Evolutionary conservation across 2,797 vertebrate genomes (phyloP), one percentile per base, ranked within the genome.

Genomic region (Coendou prehensilis): DNA sequence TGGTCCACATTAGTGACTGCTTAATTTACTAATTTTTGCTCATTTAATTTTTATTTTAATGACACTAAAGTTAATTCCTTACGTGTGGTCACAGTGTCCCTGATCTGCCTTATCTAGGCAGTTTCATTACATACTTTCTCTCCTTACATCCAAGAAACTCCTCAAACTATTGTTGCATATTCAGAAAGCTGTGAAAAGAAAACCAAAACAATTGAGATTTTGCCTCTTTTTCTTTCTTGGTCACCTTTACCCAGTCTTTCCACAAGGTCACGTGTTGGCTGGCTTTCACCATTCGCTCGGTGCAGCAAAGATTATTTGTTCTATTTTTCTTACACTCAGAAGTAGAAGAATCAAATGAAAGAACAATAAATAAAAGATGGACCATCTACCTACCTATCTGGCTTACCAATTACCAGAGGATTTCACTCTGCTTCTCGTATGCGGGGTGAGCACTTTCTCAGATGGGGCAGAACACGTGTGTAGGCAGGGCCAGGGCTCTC

Each of bases 251-350:
- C 8, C 1, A 0, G 5, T 26, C 18, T 17, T 83, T 37, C 20
- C 1, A 0, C 1, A 9, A 45, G 4, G 56, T 45, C 23, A 1
- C 0, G 0, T 5, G 23, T 50, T 37, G 1, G 0, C 37, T 0
- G 6, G 0, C 59, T 30, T 30, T 28, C 3, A 2, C 7, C 11
- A 3, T 7, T 6, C 6, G 0, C 15, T 37, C 30, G 0, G 0
- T 4, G 9, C 18, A 23, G 47, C 61, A 5, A 6, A 6, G 69
- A 6, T 10, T 0, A 0, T 41, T 11, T 9, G 0, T 6, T 37
- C 0, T 37, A 7, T 50, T 67, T 64, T 6, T 82, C 59, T 0
- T 1, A 15, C 15, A 3, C 47, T 30, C 28, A 4, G 37, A 80
- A 61, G 54, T 4, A 6, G n/a, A 45, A n/a, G 59, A 33, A 11